Evolutionary conservation across 2,888 invertebrate genomes (phyloP), one percentile per base, ranked within the genome.

Genomic region (Phengaris arion): DNA sequence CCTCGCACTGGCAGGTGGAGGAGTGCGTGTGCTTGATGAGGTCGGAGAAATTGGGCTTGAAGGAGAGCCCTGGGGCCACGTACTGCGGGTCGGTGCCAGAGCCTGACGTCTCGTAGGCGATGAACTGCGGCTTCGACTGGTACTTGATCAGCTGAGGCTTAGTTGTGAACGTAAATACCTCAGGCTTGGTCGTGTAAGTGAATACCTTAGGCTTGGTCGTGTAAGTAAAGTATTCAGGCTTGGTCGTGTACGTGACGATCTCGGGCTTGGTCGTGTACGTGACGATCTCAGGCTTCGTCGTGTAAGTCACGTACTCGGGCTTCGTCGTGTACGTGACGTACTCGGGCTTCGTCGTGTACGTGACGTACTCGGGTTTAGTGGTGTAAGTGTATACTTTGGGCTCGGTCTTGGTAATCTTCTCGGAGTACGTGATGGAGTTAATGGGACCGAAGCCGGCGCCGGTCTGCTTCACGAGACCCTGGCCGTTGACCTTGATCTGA

Each of bases 81-180:
- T 90, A 89, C 51, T 91, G 92, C 0, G 91, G 91, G 77, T 89
- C 91, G 0, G 86, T 88, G 0, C 87, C 89, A 57, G 89, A 91
- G 0, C 92, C 93, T 0, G 92, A 91, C 0, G 93, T 91, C 77
- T 92, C 90, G 74, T 91, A 91, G 0, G 86, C 86, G 6, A 91
- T 87, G 46, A 88, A 80, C 78, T 90, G 87, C 0, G 64, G 64
- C 64, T 64, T 64, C 0, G 93, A 91, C 78, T 92, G 90, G 74
- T 91, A 91, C 0, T 85, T 86, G 6, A 91, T 87, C 45, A 88
- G 80, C 78, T 90, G 87, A 0, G 64, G 64, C 35, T 64, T 88
- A 0, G 89, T 89, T 0, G 89, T 89, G 76, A 82, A 91, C 0
- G 89, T 89, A 7, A 88, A 83, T 9, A 85, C 85, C 78, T 89